A percentile compares a stretch with the other conserved stretches of the same genome.
Conservation (phyloP, 2,797 vertebrate genomes). For the Onychomys arenicola region DNA sequence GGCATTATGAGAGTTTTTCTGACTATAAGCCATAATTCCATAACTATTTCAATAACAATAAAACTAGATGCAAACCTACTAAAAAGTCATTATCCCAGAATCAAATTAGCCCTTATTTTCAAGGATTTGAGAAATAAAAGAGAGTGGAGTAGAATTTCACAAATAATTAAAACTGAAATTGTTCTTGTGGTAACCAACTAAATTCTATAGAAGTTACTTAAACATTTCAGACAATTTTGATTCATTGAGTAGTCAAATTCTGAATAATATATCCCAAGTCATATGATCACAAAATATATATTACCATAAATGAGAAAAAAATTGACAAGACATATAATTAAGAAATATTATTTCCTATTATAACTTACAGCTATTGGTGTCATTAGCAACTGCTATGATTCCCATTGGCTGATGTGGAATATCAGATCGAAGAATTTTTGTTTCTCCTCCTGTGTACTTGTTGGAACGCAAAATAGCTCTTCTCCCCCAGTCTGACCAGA, state of each 20-base stretch:
- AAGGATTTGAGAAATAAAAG: not conserved
- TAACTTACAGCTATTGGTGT: constrained; percentile 98
- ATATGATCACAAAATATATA: constrained; percentile 19
- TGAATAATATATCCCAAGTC: not conserved
- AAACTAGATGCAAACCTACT: not conserved
- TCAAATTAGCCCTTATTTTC: not conserved
- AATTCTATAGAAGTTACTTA: not conserved
- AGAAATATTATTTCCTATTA: not conserved
- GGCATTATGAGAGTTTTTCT: not conserved
- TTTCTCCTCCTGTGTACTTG: constrained; percentile 97
- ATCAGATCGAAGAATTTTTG: constrained; percentile 96
- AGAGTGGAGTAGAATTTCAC: not conserved
- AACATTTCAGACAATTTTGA: constrained; percentile 18
- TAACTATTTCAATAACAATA: not conserved
- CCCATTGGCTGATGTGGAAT: constrained; percentile 99
- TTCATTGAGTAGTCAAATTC: not conserved
- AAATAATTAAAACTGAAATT: constrained; percentile 31
- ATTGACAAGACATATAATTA: not conserved
- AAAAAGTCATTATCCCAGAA: not conserved
- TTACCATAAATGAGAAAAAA: not conserved
- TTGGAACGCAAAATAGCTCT: constrained; percentile 96
- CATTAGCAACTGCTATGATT: constrained; percentile 96
- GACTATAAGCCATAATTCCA: not conserved
- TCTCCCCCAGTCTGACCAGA: constrained; percentile 98
- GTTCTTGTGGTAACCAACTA: not conserved